phyloP scores from a whole-genome alignment of 1,140 invertebrate genomes.

The Berghia stephanieae region DNA sequence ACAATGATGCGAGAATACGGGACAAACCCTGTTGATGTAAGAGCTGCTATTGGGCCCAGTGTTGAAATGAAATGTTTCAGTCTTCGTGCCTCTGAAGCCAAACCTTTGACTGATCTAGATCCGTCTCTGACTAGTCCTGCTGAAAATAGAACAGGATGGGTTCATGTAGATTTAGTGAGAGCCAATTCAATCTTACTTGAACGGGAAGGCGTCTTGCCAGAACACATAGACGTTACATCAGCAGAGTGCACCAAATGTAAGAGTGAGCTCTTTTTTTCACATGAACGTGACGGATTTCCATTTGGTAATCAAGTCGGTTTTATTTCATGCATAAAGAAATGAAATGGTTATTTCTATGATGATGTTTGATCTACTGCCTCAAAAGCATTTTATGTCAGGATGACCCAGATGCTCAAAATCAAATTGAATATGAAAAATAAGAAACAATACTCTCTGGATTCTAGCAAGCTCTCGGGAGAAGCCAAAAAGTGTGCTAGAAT shows the following conservation, averaged over 20 bases:
- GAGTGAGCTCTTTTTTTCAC: slow-evolving; percentile 43
- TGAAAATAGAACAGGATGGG: slow-evolving; percentile 18
- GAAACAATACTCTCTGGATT: too few relatives aligned
- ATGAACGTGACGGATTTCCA: slow-evolving; percentile 40
- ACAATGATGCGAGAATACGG: slow-evolving; percentile 39
- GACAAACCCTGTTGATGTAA: slow-evolving; percentile 33
- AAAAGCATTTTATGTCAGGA: too few relatives aligned
- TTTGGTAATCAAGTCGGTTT: slow-evolving; percentile 53
- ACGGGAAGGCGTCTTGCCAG: slow-evolving; percentile 36
- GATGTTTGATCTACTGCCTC: background rate
- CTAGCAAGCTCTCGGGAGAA: too few relatives aligned
- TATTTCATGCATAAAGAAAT: slow-evolving; percentile 36
- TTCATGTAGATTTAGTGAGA: slow-evolving; percentile 37
- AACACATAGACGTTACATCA: slow-evolving; percentile 38
- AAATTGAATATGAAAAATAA: too few relatives aligned
- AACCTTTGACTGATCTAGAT: slow-evolving; percentile 37
- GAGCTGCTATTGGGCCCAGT: slow-evolving; percentile 42
- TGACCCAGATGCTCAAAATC: too few relatives aligned
- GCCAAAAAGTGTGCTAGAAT: too few relatives aligned
- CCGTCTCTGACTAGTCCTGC: slow-evolving; percentile 4
- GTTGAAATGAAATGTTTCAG: slow-evolving; percentile 38
- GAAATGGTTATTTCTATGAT: background rate
- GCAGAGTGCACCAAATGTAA: slow-evolving; percentile 41
- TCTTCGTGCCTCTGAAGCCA: slow-evolving; percentile 30
- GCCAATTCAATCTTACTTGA: slow-evolving; percentile 41